Evolutionary conservation across 1,140 invertebrate genomes (phyloP), one percentile per base, ranked within the genome.

Genomic region (Lucilia cuprina): DNA sequence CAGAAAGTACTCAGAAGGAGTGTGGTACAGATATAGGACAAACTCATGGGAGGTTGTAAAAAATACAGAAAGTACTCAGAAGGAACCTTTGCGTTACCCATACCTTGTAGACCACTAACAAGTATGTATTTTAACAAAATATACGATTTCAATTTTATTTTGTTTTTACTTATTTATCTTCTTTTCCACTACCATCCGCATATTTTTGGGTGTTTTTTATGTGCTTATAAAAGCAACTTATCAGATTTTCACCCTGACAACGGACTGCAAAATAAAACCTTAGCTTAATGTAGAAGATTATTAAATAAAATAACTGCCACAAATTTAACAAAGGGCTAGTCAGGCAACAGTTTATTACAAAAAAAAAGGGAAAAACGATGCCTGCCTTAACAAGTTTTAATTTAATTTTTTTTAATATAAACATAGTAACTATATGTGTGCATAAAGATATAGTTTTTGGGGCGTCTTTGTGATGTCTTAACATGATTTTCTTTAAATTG

Each of bases 381-480:
- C 8, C n/a, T 13, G n/a, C 74, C 19, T 70, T 70, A 80, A 80
- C 77, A 80, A 80, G 25, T 49, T 47, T 50, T 78, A 41, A 78
- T 78, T 78, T 49, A 49, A 49, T 41, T 41, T 41, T 41, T 41
- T 41, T 41, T 41, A 41, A 5, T 41, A n/a, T n/a, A n/a, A n/a
- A n/a, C n/a, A n/a, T n/a, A n/a, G n/a, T n/a, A n/a, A n/a, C n/a
- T 41, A 41, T 41, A 41, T 55, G 10, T 7, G 13, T 55, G 9
- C 41, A 49, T 21, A 47, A 50, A 80, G 10, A 19, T 41, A 41
- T n/a, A 41, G 49, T 21, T 49, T 49, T 49, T 80, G 77, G 77
- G 77, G 77, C 77, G 77, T 80, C 41, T 80, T 80, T 80, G 21
- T 80, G 77, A 80, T 80, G 77, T 80, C 77, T 80, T 80, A 80